A percentile compares a stretch with the other conserved stretches of the same genome.
Evolutionary conservation across 2,797 vertebrate genomes (phyloP).

Genomic region (Apodemus agrarius): DNA sequence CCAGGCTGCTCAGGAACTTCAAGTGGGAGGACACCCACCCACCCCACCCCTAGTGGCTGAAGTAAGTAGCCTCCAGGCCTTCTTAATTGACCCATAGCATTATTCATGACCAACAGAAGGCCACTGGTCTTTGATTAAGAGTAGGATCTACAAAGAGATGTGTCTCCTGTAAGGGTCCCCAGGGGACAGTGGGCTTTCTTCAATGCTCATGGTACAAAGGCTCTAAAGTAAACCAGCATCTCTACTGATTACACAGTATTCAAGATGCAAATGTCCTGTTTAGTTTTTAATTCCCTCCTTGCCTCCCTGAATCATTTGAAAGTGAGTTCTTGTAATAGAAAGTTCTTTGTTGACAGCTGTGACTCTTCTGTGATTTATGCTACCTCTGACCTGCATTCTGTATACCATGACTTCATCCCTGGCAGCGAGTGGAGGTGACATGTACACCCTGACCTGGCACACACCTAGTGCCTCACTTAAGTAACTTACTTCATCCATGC

Average conservation of each 20-base stretch:
- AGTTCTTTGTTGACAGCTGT: conserved; percentile 84
- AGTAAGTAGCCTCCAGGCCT: neutral
- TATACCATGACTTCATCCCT: conserved; percentile 86
- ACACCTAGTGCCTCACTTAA: conserved; percentile 85
- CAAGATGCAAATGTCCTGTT: neutral
- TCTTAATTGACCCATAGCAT: neutral
- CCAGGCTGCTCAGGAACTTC: neutral
- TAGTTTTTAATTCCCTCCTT: neutral
- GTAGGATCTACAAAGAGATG: neutral
- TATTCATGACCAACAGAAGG: neutral
- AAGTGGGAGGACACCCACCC: no score
- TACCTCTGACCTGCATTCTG: conserved; percentile 89
- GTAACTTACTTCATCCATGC: conserved; percentile 23
- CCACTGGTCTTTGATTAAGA: neutral
- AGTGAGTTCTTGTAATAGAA: conserved; percentile 87
- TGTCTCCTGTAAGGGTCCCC: neutral
- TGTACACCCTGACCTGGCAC: conserved; percentile 82
- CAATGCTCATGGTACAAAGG: neutral
- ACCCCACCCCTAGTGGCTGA: neutral
- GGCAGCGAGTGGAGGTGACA: conserved; percentile 74
- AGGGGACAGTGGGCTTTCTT: neutral
- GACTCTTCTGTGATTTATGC: conserved; percentile 81
- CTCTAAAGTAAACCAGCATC: neutral
- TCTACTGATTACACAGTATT: neutral
- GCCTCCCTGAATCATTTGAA: conserved; percentile 72